phyloP scores from a whole-genome alignment of 2,888 invertebrate genomes.

The Coleophora flavipennella region DNA sequence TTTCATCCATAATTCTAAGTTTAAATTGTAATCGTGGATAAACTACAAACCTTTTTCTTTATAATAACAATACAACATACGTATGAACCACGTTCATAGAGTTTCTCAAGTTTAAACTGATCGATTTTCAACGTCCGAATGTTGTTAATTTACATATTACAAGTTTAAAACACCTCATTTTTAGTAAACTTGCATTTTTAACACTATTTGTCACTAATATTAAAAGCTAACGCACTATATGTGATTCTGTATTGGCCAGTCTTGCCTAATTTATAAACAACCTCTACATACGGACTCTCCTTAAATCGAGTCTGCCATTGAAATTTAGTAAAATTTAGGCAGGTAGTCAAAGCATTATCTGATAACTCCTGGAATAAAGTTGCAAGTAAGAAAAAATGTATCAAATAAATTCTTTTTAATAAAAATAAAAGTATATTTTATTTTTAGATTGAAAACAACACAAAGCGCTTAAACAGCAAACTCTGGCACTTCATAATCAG shows the following conservation, averaged over 20 bases:
- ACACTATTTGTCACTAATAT: constrained; percentile 72
- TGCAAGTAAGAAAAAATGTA: no score
- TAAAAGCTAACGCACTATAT: constrained; percentile 59
- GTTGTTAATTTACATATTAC: constrained; percentile 23
- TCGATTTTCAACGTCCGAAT: no score
- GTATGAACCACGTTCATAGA: constrained; percentile 54
- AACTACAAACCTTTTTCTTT: constrained; percentile 60
- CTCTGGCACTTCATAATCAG: constrained; percentile 57
- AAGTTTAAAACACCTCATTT: constrained; percentile 34
- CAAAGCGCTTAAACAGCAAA: constrained; percentile 37
- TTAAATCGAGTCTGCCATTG: constrained; percentile 3
- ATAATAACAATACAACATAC: constrained; percentile 68
- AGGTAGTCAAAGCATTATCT: no score
- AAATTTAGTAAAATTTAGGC: constrained; percentile 15
- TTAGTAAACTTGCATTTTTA: constrained; percentile 56
- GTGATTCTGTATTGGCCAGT: constrained; percentile 41
- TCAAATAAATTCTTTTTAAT: constrained; percentile 18
- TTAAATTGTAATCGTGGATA: constrained; percentile 59
- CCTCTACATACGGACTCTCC: constrained; percentile 1
- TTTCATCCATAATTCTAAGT: constrained; percentile 60
- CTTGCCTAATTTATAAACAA: constrained; percentile 11
- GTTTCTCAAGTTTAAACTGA: constrained; percentile 21
- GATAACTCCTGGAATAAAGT: neutral
- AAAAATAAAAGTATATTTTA: constrained; percentile 19
- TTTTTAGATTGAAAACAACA: constrained; percentile 26